A percentile compares a stretch with the other conserved stretches of the same genome.
These are phyloP conservation scores for Drosophila macrospina DNA, from an alignment of 2,888 invertebrate species.

Conservation along the genomic window DNA sequence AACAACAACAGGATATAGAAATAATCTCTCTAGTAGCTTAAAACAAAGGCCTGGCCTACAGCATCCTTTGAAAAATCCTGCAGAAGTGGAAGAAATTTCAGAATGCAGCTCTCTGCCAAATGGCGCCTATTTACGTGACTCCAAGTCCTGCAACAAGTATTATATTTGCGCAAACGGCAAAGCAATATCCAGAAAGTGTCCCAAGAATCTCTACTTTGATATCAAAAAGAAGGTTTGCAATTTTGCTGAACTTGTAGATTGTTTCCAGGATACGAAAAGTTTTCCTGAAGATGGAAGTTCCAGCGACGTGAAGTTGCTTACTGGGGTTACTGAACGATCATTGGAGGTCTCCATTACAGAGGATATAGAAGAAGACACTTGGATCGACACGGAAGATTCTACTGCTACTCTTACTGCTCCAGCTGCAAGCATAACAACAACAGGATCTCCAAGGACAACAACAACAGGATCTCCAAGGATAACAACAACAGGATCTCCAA, in stretches of 20 bases:
- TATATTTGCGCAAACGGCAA: constrained; percentile 13
- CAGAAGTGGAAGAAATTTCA: neutral
- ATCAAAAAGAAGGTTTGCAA: constrained; percentile 14
- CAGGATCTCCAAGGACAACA: too few species aligned
- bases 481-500: too few species aligned
- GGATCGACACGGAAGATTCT: neutral
- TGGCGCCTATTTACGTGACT: constrained; percentile 8
- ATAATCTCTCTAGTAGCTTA: neutral
- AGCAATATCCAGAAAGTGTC: constrained; percentile 7
- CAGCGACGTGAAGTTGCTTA: too few species aligned
- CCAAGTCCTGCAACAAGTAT: constrained; percentile 6
- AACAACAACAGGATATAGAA: too few species aligned
- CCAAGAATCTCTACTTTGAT: constrained; percentile 4
- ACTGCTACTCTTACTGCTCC: too few species aligned
- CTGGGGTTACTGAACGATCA: too few species aligned
- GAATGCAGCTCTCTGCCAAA: constrained; percentile 9
- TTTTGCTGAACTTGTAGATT: neutral
- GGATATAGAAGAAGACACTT: neutral
- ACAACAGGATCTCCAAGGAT: too few species aligned
- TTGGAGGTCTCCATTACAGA: neutral
- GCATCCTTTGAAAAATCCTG: neutral
- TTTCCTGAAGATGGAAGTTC: too few species aligned
- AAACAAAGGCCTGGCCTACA: neutral
- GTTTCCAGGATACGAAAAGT: too few species aligned
- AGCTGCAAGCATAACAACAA: too few species aligned